Evolutionary conservation across 2,888 invertebrate genomes (phyloP), one percentile per base, ranked within the genome.

Genomic region (Caenorhabditis imperialis): DNA sequence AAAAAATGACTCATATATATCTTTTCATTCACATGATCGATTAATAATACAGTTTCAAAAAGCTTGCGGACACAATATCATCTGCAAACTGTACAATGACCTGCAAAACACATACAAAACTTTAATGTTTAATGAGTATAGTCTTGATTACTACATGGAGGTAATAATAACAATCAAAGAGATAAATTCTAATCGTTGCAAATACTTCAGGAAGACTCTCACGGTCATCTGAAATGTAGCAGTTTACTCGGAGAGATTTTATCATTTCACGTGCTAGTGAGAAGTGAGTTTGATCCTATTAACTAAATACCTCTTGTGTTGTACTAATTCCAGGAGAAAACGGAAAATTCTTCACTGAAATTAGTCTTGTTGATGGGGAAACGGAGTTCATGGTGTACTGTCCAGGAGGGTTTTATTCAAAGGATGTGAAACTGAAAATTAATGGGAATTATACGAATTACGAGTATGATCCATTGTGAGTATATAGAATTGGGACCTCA

Each of bases 401-500:
- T 12, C 10, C 51, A 3, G 62, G 62, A 12, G 44, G 51, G 5
- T 25, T 12, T n/a, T 63, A 57, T 18, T 30, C 62, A 3, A 18
- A 27, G 25, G 25, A 45, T 23, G 57, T 62, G 5, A 45, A 22
- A 18, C 38, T 71, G 25, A 16, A 6, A 23, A 35, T 38, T 0
- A 57, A 62, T 35, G 61, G 47, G 3, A 20, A 58, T 7, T 5
- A 4, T 10, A 16, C 38, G 0, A 27, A 62, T n/a, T 7, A 3
- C 23, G n/a, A n/a, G 1, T 71, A 62, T 27, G 33, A 62, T 63
- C 71, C 62, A 8, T 30, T 71, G 71, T 63, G n/a, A 57, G 53
- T 44, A 20, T 25, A 16, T 16, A 7, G n/a, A 6, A 30, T 16
- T 22, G n/a, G n/a, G 14, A 18, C 42, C 12, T 1, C 5, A 12